Base-by-base conservation (phyloP, 2,797 vertebrate genomes). In the Lindbergichthys nudifrons region DNA sequence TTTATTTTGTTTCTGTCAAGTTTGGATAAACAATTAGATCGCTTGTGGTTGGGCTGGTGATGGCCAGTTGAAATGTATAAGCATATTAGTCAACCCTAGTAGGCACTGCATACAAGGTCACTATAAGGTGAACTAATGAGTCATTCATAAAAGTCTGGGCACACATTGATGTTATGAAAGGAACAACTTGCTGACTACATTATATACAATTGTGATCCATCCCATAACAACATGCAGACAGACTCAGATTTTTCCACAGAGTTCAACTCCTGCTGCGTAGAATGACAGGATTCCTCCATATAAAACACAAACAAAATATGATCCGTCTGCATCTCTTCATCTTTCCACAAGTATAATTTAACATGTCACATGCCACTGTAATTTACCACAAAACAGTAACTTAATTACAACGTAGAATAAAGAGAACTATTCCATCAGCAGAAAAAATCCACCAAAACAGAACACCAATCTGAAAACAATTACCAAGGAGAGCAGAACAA, bases 381-480 rank as follows among this genome's bases (percentile, higher is more conserved):
- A 86, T 64, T 83, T 76, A 86, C 86, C 82, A 63, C 79, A 86
- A 81, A 86, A 75, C 70, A 83, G 80, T 69, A 72, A 75, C 52
- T 46, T 19, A 77, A 71, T 69, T 69, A 42, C 18, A 70, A 62
- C 0, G 3, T 58, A 47, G 59, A 56, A 36, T 36, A 36, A 36
- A 36, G 32, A 86, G 71, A 88, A 79, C 32, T 68, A 74, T 68
- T 78, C 48, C 62, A 81, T 87, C 51, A 73, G 85, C 77, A 88
- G 64, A 87, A 86, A 79, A 14, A 77, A 69, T 77, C 70, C 32
- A 36, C 9, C 42, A 26, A 26, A 26, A 26, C 70, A 70, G 47
- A 81, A 75, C 19, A 75, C 57, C 71, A 76, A 72, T 77, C 79
- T 90, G 87, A 88, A 87, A 91, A 84, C 90, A 86, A 88, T 91